Evolutionary conservation across 2,888 invertebrate genomes (phyloP), one percentile per base, ranked within the genome.

Genomic region (Nebria salina): DNA sequence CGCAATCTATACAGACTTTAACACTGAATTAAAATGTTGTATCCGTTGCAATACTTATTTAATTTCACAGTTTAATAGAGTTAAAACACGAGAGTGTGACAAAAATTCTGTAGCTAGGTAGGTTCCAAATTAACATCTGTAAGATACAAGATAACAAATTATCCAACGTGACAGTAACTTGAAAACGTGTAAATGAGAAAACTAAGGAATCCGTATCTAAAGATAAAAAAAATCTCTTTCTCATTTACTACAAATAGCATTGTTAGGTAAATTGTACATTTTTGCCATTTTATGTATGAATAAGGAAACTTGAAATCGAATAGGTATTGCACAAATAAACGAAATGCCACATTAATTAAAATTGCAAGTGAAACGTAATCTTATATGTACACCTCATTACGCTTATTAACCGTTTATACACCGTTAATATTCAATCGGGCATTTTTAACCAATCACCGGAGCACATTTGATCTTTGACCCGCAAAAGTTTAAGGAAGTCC

Each of bases 321-420:
- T 11, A 25, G 68, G 7, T 68, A 80, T 75, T 75, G 70, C 75
- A 80, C 75, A 80, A 72, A 80, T 75, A 80, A 75, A 75, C 74
- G 20, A 75, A 75, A 80, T 80, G 75, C 64, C 80, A 80, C 80
- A 80, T 75, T 80, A 80, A 80, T 80, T 80, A 78, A 78, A 78
- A 78, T 78, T 42, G 68, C 78, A 72, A 72, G 72, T 72, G 77
- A 77, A 77, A 77, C 77, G 64, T 43, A 72, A 54, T 54, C 54
- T 54, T 54, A 54, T 54, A 54, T 13, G 8, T 54, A 54, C 54
- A 54, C 54, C 54, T 54, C 54, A 54, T 54, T 54, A 54, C 54
- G 54, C 54, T 54, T 54, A 54, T 54, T 54, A 54, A 54, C 54
- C 54, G 54, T 54, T 54, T 54, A 54, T 54, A 54, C 13, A 8